These are phyloP conservation scores for Drosophila infuscata DNA, from an alignment of 2,888 invertebrate species.

Conservation along the genomic window DNA sequence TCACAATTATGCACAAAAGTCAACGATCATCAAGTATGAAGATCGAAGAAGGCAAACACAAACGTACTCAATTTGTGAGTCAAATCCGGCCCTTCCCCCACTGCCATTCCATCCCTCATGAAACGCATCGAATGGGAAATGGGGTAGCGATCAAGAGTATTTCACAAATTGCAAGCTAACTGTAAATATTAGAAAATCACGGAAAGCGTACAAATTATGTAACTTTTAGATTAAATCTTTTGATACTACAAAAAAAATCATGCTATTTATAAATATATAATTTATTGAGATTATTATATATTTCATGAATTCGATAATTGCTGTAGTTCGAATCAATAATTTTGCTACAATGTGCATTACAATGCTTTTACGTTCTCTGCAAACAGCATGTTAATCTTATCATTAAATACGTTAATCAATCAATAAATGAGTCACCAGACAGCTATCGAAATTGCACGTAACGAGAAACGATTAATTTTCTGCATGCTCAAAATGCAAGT, in stretches of 20 bases:
- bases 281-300: background rate
- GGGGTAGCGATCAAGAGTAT: background rate
- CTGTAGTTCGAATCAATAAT: background rate
- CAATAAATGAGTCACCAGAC: constrained; percentile 32
- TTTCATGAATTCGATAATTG: background rate
- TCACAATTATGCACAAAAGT: constrained; percentile 54
- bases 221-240: constrained; percentile 8
- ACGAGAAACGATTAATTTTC: constrained; percentile 35
- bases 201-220: background rate
- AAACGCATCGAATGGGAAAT: background rate
- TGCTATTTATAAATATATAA: constrained; percentile 18
- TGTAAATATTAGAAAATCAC: constrained; percentile 31
- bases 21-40: constrained; percentile 32
- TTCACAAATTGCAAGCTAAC: constrained; percentile 11
- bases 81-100: constrained; percentile 17
- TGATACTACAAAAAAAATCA: constrained; percentile 1
- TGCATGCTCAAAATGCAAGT: constrained; percentile 17
- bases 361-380: background rate
- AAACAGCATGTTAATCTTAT: constrained; percentile 6
- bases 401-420: constrained; percentile 1
- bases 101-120: background rate
- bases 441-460: constrained; percentile 21
- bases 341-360: background rate
- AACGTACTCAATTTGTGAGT: constrained; percentile 65
- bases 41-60: constrained; percentile 55